A percentile compares a stretch with the other conserved stretches of the same genome.
These are phyloP conservation scores for Dipodomys spectabilis DNA, from an alignment of 2,113 vertebrate species.

Conservation along the genomic window DNA sequence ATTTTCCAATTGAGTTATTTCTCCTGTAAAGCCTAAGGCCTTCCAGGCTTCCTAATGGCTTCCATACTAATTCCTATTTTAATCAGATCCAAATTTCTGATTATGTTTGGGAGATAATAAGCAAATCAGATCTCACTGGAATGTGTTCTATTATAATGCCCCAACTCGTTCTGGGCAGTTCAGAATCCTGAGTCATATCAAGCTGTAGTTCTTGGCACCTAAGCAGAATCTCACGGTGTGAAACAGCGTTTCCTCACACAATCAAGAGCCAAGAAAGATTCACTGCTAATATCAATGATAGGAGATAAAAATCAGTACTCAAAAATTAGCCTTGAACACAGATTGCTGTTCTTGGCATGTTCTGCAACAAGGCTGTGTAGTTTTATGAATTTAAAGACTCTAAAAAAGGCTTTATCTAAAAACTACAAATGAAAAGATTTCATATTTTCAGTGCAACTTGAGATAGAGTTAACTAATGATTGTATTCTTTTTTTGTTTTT, in stretches of 20 bases:
- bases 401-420: no score
- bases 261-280: background rate
- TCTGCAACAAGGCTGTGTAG: background rate
- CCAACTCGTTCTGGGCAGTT: background rate
- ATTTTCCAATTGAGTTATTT: conserved; percentile 26
- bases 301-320: background rate
- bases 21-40: background rate
- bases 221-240: background rate
- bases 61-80: background rate
- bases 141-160: background rate
- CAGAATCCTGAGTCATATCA: background rate
- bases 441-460: background rate
- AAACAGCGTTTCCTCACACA: background rate
- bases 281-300: background rate
- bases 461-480: background rate
- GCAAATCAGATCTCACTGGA: background rate
- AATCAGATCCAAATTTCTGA: conserved; percentile 11
- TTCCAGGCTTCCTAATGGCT: background rate
- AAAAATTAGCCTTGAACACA: background rate
- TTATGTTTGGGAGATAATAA: background rate
- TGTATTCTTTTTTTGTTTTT: background rate
- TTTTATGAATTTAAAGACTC: no score
- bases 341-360: no score
- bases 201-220: background rate
- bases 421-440: background rate